Conservation (phyloP, 2,888 invertebrate species). For the Allygus modestus region DNA sequence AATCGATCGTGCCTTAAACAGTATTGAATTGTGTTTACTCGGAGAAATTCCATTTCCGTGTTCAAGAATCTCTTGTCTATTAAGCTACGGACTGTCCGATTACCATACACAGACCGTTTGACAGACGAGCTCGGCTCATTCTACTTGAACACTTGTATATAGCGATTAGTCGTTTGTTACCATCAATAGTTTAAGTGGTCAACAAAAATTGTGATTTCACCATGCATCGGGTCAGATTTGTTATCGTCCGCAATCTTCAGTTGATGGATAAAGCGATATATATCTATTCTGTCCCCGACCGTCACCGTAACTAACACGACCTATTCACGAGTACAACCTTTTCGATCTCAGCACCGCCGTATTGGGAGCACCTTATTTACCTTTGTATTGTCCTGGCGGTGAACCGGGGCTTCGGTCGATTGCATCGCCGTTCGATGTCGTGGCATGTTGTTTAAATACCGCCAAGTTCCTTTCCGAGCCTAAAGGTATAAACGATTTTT, state of each 20-base stretch:
- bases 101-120: too few species aligned
- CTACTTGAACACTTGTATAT: conserved; percentile 23
- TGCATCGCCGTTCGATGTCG: not conserved
- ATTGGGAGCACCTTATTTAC: not conserved
- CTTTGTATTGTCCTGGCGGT: not conserved
- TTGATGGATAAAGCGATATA: conserved; percentile 4
- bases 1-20: conserved; percentile 28
- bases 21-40: too few species aligned
- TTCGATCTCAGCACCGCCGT: not conserved
- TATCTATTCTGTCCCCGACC: not conserved
- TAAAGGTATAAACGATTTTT: too few species aligned
- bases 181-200: conserved; percentile 45
- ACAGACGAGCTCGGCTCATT: conserved; percentile 6
- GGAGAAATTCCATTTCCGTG: too few species aligned
- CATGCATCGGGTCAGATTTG: not conserved
- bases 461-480: too few species aligned
- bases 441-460: not conserved
- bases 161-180: conserved; percentile 48
- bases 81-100: too few species aligned
- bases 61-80: too few species aligned
- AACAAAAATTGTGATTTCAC: conserved; percentile 50
- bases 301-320: not conserved
- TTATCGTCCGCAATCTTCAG: conserved; percentile 11
- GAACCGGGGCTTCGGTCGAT: conserved; percentile 5
- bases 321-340: conserved; percentile 13